Base-by-base conservation (phyloP, 1,140 invertebrate genomes). In the Hestina assimilis region DNA sequence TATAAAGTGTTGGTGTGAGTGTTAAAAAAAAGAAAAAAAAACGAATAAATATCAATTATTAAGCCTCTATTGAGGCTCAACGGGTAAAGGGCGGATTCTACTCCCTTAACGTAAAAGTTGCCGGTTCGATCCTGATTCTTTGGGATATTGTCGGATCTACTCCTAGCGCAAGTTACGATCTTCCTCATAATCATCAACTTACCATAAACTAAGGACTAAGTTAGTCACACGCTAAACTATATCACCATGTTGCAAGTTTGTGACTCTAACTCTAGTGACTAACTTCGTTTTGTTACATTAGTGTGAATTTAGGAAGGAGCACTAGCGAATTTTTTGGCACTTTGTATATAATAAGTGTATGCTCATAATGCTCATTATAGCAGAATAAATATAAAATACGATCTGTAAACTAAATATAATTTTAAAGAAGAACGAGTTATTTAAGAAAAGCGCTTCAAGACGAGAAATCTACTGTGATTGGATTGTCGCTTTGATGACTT, bases 391-490 rank as follows among this genome's bases (percentile, higher is more conserved):
- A 28, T 0, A 19, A 38, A 38, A 8, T 17, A n/a, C n/a, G n/a
- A 19, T 17, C 15, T 19, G 33, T 19, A 38, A n/a, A 38, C 33
- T 1, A 19, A 19, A 7, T 0, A 11, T 7, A 38, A 17, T 8
- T 38, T 38, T 4, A 38, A 38, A 38, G 17, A 20, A 38, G 19
- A n/a, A n/a, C n/a, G n/a, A n/a, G n/a, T n/a, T n/a, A n/a, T n/a
- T n/a, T n/a, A 38, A 38, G n/a, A 28, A 15, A 7, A 38, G 19
- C 7, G 8, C 8, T 38, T 19, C 33, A 38, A 17, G 11, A 9
- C 33, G 15, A 38, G 33, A 38, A 38, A 38, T 38, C 33, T 38
- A 38, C 33, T 38, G 19, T 38, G 33, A 38, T 38, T 38, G 33
- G 33, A 38, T 38, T 38, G 33, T 17, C 9, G 33, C 33, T 38